Percentiles rank a stretch among this genome's conserved stretches.
phyloP scores from a whole-genome alignment of 2,113 vertebrate species.

The Dipodomys ordii region DNA sequence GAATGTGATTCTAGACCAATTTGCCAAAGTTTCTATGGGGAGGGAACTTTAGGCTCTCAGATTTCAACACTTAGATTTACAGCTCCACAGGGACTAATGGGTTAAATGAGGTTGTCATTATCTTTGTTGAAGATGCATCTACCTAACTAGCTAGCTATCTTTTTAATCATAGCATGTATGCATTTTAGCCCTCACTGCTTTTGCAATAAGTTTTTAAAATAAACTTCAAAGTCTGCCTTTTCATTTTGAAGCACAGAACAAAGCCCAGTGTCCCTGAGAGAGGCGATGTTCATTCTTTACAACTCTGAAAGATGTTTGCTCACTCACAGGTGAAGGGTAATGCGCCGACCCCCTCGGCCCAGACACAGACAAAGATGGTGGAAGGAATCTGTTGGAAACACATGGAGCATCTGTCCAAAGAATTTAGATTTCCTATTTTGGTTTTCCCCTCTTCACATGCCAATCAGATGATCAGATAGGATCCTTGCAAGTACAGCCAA shows the following conservation, averaged over 20 bases:
- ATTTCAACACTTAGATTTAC: slow-evolving; percentile 24
- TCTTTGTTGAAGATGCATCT: not conserved
- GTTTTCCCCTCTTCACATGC: slow-evolving; percentile 28
- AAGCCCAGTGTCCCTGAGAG: not conserved
- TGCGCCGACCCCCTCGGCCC: not conserved
- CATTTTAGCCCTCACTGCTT: slow-evolving; percentile 41
- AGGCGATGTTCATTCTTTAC: not conserved
- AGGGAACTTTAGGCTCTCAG: not conserved
- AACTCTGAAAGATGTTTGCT: slow-evolving; percentile 43
- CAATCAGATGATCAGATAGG: not conserved
- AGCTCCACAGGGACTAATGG: not conserved
- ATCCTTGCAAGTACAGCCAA: slow-evolving; percentile 29
- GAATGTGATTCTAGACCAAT: not conserved
- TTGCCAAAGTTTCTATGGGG: not conserved
- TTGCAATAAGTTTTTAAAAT: slow-evolving; percentile 56
- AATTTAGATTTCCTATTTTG: slow-evolving; percentile 55
- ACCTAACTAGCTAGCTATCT: not conserved
- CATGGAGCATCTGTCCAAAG: slow-evolving; percentile 61
- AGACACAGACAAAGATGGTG: not conserved
- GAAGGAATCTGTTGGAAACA: slow-evolving; percentile 1
- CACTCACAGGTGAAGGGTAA: slow-evolving; percentile 46
- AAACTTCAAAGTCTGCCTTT: slow-evolving; percentile 51
- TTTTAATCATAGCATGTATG: not conserved
- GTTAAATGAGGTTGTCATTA: slow-evolving; percentile 33
- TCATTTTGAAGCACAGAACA: slow-evolving; percentile 64